These are phyloP conservation scores for Chaetura pelagica DNA, from an alignment of 2,113 vertebrate species.

Conservation along the genomic window DNA sequence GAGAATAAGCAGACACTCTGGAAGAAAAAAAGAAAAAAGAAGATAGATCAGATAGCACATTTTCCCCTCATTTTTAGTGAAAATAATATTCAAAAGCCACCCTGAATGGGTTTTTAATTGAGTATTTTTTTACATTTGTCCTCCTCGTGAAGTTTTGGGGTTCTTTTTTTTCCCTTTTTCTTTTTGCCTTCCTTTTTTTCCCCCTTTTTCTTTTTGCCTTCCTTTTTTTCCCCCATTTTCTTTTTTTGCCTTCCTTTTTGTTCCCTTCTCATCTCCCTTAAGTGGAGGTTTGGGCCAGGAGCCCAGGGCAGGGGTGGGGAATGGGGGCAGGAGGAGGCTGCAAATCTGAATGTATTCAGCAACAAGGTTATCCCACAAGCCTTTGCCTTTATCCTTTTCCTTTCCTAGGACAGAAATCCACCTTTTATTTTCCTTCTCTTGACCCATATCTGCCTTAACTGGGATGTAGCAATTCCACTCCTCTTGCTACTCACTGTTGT, in stretches of 20 bases:
- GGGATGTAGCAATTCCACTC: neutral
- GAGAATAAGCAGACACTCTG: neutral
- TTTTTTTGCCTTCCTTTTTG: neutral
- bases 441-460: neutral
- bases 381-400: neutral
- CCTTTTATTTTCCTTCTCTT: neutral
- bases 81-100: neutral
- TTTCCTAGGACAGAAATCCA: neutral
- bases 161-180: accelerated
- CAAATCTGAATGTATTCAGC: neutral
- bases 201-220: neutral
- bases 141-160: neutral
- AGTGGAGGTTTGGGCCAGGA: neutral
- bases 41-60: neutral
- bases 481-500: neutral
- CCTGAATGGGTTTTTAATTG: neutral
- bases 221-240: accelerated
- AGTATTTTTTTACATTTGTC: accelerated
- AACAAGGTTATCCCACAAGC: neutral
- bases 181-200: neutral
- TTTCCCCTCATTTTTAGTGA: neutral
- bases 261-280: neutral
- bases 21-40: neutral
- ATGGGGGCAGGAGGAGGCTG: neutral
- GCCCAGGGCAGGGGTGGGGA: neutral